Percentiles rank a stretch among this genome's conserved stretches.
Evolutionary conservation across 1,140 invertebrate species (phyloP).

Genomic region (Spodoptera frugiperda): DNA sequence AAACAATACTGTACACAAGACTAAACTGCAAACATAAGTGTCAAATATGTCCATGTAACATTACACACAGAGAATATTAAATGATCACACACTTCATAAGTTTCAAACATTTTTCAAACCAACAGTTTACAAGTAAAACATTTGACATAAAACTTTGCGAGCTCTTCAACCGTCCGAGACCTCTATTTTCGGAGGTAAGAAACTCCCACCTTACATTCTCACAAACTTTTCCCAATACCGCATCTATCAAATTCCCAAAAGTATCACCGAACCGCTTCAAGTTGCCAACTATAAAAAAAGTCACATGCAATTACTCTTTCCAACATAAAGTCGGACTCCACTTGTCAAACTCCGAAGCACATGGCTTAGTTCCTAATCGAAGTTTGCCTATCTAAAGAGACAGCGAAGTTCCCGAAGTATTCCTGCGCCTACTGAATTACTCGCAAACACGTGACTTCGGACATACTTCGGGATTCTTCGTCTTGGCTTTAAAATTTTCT

Average conservation of each 20-base stretch:
- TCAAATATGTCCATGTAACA: too few relatives aligned
- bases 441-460: slow-evolving; percentile 36
- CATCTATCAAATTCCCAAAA: slow-evolving; percentile 34
- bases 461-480: slow-evolving; percentile 20
- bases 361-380: slow-evolving; percentile 47
- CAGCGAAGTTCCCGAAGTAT: slow-evolving; percentile 32
- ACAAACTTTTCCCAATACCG: slow-evolving; percentile 26
- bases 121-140: background rate
- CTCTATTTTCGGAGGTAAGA: background rate
- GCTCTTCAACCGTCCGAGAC: background rate
- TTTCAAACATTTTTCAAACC: background rate
- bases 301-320: slow-evolving; percentile 45
- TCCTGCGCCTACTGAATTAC: slow-evolving; percentile 44
- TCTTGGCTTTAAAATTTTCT: slow-evolving; percentile 4
- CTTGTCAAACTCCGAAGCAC: slow-evolving; percentile 44
- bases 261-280: slow-evolving; percentile 29
- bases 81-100: too few relatives aligned
- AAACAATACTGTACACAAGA: too few relatives aligned
- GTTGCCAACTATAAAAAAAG: slow-evolving; percentile 36
- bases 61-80: too few relatives aligned
- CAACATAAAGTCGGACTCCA: slow-evolving; percentile 35
- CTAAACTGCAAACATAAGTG: too few relatives aligned
- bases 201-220: slow-evolving; percentile 19
- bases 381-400: slow-evolving; percentile 48
- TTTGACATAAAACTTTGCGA: background rate